A percentile compares a stretch with the other conserved stretches of the same genome.
Evolutionary conservation across 2,113 vertebrate genomes (phyloP).

Genomic region (Anguilla rostrata): DNA sequence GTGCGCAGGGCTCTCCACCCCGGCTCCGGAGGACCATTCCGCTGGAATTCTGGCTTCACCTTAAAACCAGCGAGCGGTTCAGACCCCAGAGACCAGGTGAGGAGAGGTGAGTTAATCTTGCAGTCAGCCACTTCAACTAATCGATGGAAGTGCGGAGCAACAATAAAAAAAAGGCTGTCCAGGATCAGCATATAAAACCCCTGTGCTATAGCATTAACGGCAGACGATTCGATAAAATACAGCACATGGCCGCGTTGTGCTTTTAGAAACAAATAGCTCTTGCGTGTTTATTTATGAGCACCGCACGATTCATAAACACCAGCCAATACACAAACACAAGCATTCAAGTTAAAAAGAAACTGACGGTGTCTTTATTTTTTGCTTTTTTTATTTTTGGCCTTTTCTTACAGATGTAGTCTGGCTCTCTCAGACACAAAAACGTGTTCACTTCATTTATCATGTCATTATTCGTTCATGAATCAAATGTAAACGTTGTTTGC

Average conservation of each 20-base stretch:
- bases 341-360: conserved; percentile 30
- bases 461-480: conserved; percentile 48
- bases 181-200: background rate
- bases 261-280: conserved; percentile 63
- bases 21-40: no score
- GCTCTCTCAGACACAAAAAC: conserved; percentile 68
- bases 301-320: conserved; percentile 51
- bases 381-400: conserved; percentile 36
- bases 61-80: no score
- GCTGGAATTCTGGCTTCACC: no score
- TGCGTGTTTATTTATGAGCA: conserved; percentile 45
- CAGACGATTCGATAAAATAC: conserved; percentile 24
- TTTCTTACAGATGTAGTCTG: conserved; percentile 45
- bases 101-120: no score
- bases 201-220: no score
- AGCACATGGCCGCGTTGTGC: conserved; percentile 68
- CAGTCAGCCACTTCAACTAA: no score
- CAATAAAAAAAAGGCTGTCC: no score
- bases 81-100: no score
- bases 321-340: conserved; percentile 44
- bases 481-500: conserved; percentile 55
- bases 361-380: conserved; percentile 44
- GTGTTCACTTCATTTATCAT: conserved; percentile 63
- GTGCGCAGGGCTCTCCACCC: no score
- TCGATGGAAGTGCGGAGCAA: no score